Conservation (phyloP, 2,888 invertebrate genomes). For the Meliscaeva auricollis region DNA sequence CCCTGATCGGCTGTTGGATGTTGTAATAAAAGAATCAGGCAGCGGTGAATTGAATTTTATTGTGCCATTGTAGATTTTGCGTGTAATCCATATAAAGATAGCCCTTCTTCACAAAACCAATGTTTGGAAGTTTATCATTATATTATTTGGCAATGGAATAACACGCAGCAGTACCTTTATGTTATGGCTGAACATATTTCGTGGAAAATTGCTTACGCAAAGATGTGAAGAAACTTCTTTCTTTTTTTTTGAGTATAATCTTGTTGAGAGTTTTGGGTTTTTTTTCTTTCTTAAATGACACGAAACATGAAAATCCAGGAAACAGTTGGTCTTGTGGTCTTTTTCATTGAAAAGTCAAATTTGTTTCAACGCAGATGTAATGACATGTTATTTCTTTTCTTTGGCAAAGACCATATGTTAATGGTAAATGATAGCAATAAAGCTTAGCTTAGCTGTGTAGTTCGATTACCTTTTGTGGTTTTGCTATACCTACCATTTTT, state of each 20-base stretch:
- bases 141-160: constrained; percentile 63
- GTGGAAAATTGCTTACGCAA: constrained; percentile 36
- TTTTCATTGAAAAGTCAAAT: constrained; percentile 66
- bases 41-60: constrained; percentile 68
- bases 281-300: constrained; percentile 46
- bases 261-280: neutral
- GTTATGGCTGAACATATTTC: constrained; percentile 40
- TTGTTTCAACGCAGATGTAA: constrained; percentile 68
- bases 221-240: constrained; percentile 34
- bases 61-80: constrained; percentile 67
- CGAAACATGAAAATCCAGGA: constrained; percentile 65
- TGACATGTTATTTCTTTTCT: constrained; percentile 57
- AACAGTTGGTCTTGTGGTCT: constrained; percentile 50
- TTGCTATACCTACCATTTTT: neutral
- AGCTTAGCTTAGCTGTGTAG: constrained; percentile 27
- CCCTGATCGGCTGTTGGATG: constrained; percentile 7
- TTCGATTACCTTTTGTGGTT: constrained; percentile 48
- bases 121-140: constrained; percentile 64
- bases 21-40: constrained; percentile 55
- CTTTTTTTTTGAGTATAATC: constrained; percentile 21
- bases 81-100: constrained; percentile 70
- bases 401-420: constrained; percentile 62
- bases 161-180: neutral
- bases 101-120: constrained; percentile 33
- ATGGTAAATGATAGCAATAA: constrained; percentile 67